These are phyloP conservation scores for Recurvirostra avosetta DNA, from an alignment of 2,113 vertebrate genomes.

Conservation along the genomic window DNA sequence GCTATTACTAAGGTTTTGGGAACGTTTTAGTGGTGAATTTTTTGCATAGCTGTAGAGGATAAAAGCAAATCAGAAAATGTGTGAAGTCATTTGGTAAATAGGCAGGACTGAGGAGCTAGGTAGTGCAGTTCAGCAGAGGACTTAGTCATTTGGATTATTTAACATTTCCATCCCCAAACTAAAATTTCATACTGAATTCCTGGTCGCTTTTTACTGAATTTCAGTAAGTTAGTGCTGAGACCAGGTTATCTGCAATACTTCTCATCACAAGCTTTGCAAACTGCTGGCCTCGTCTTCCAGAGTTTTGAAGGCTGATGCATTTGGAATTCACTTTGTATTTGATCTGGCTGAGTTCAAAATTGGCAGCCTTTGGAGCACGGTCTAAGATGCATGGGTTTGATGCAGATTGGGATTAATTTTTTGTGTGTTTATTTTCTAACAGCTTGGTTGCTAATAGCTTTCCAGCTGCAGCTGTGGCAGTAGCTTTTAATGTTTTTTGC, in stretches of 20 bases:
- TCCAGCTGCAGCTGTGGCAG: not conserved
- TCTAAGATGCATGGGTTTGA: not conserved
- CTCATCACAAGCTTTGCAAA: not conserved
- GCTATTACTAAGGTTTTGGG: not conserved
- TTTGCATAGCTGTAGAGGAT: not conserved
- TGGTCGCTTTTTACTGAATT: not conserved
- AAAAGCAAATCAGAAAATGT: not conserved
- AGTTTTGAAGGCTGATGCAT: not conserved
- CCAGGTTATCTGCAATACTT: not conserved
- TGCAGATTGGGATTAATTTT: not conserved
- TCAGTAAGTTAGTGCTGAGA: not conserved
- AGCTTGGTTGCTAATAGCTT: not conserved
- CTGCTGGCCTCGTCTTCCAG: not conserved
- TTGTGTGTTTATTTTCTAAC: not conserved
- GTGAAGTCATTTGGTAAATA: not conserved
- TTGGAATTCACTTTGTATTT: not conserved
- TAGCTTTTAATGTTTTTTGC: not conserved
- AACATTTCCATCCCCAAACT: not conserved
- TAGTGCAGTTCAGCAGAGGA: not conserved
- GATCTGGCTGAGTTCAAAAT: not conserved
- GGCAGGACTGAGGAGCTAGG: not conserved
- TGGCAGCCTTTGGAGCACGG: not conserved
- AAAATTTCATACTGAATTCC: not conserved
- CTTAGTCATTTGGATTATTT: not conserved
- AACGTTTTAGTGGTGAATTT: not conserved